These are phyloP conservation scores for Melikaiella ostensackeni DNA, from an alignment of 2,888 invertebrate species.

Conservation along the genomic window DNA sequence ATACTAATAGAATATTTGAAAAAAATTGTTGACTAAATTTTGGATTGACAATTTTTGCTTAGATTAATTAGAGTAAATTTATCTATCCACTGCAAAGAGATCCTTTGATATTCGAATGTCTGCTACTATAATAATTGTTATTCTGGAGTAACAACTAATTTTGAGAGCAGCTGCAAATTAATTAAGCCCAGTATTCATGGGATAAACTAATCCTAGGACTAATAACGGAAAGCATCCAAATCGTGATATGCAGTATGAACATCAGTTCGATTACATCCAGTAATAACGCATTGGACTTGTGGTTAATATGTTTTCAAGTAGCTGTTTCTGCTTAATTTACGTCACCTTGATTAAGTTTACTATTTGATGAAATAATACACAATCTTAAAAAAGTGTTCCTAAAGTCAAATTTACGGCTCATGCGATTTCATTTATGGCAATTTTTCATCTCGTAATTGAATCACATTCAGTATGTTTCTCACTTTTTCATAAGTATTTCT, in stretches of 20 bases:
- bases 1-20: too few species aligned
- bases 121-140: neutral
- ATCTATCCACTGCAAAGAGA: neutral
- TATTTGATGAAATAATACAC: too few species aligned
- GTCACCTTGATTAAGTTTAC: too few species aligned
- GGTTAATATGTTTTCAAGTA: too few species aligned
- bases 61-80: neutral
- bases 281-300: too few species aligned
- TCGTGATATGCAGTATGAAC: neutral
- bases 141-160: neutral
- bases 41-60: neutral
- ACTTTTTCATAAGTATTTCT: too few species aligned
- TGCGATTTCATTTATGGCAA: too few species aligned
- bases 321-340: too few species aligned
- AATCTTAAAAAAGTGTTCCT: too few species aligned
- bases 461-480: too few species aligned
- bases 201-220: constrained; percentile 13
- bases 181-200: neutral
- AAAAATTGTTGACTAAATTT: neutral
- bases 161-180: neutral
- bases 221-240: constrained; percentile 1
- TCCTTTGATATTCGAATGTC: neutral
- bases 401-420: too few species aligned
- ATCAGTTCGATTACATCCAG: constrained; percentile 5
- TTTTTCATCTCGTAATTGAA: too few species aligned